A percentile compares a stretch with the other conserved stretches of the same genome.
phyloP scores from a whole-genome alignment of 2,888 invertebrate genomes.

The Phania funesta region DNA sequence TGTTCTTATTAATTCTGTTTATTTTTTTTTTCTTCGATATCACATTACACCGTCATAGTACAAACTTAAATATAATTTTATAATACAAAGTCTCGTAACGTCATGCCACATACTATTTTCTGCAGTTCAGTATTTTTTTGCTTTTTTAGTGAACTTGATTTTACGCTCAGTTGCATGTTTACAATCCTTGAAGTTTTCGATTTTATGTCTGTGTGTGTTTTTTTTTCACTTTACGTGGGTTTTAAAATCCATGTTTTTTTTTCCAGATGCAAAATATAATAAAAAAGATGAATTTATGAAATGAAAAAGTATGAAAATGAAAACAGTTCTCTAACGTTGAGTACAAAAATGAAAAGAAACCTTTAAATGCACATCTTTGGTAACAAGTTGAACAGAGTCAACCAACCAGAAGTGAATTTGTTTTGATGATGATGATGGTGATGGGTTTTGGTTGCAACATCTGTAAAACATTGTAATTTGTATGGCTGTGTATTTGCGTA shows the following conservation, averaged over 20 bases:
- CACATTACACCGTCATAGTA: slow-evolving; percentile 27
- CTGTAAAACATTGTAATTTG: slow-evolving; percentile 59
- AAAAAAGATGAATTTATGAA: slow-evolving; percentile 39
- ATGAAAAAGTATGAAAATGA: slow-evolving; percentile 27
- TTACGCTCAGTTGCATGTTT: slow-evolving; percentile 69
- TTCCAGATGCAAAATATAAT: slow-evolving; percentile 31
- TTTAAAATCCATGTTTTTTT: slow-evolving; percentile 3
- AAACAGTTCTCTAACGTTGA: slow-evolving; percentile 30
- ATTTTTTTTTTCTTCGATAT: neutral
- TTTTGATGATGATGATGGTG: slow-evolving; percentile 45
- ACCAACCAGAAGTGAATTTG: slow-evolving; percentile 65
- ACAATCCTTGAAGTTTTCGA: slow-evolving; percentile 63
- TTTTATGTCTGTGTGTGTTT: too few species aligned
- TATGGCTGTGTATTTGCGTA: slow-evolving; percentile 7
- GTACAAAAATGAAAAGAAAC: slow-evolving; percentile 47
- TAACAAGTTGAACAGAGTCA: slow-evolving; percentile 64
- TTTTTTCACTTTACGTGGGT: slow-evolving; percentile 7
- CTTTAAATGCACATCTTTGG: slow-evolving; percentile 65
- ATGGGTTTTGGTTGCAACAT: slow-evolving; percentile 49
- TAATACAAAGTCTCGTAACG: slow-evolving; percentile 53
- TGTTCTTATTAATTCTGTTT: neutral
- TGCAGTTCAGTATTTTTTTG: slow-evolving; percentile 9
- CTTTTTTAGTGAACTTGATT: slow-evolving; percentile 67
- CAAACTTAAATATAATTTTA: slow-evolving; percentile 53
- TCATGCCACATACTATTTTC: slow-evolving; percentile 47